phyloP scores from a whole-genome alignment of 1,140 invertebrate genomes.

The Drosophila pseudoobscura region DNA sequence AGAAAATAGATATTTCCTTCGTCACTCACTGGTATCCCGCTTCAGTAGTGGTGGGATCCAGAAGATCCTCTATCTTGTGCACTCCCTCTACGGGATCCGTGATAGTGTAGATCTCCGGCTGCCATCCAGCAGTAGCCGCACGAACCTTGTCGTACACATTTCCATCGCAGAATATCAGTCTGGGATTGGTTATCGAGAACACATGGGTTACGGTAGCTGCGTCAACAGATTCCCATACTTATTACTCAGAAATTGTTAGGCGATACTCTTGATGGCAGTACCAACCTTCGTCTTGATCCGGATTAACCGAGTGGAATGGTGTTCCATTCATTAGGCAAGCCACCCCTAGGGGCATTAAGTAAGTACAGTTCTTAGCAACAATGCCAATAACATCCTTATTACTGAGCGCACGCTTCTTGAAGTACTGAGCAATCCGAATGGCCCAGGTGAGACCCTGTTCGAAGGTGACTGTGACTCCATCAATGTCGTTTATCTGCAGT shows the following conservation, averaged over 20 bases:
- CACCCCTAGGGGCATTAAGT: conserved; percentile 52
- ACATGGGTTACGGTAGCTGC: conserved; percentile 54
- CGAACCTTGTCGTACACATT: conserved; percentile 49
- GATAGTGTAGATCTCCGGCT: conserved; percentile 57
- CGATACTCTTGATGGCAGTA: no score
- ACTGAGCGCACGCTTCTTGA: conserved; percentile 40
- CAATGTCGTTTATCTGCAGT: conserved; percentile 45
- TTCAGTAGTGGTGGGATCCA: conserved; percentile 52
- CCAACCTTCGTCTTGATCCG: conserved; percentile 51
- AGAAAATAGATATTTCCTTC: neutral
- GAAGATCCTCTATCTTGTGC: conserved; percentile 46
- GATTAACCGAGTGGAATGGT: conserved; percentile 56
- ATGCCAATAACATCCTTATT: conserved; percentile 63
- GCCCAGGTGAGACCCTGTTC: conserved; percentile 50
- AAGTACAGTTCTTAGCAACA: conserved; percentile 54
- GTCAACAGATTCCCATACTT: neutral
- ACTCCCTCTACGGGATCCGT: conserved; percentile 45
- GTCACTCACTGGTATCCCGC: conserved; percentile 51
- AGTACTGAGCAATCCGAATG: conserved; percentile 54
- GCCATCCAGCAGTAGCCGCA: conserved; percentile 36
- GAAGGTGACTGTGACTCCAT: conserved; percentile 50
- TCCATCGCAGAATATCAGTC: conserved; percentile 66
- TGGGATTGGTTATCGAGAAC: conserved; percentile 55
- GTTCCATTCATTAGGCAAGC: conserved; percentile 62
- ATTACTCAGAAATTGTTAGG: no score